phyloP scores from a whole-genome alignment of 2,888 invertebrate genomes.

The Drosophila paranaensis region DNA sequence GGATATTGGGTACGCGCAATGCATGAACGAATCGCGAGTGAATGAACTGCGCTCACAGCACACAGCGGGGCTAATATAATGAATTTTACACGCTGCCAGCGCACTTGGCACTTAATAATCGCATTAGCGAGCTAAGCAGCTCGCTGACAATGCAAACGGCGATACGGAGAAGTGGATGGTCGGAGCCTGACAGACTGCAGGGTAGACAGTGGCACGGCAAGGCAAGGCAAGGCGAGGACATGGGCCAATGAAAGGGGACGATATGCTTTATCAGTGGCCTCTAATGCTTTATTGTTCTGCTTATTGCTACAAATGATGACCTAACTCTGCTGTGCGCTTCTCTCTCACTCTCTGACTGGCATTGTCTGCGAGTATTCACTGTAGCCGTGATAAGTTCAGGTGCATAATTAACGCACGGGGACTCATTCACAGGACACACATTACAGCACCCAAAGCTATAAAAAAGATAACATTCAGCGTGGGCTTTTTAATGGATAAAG shows the following conservation, averaged over 20 bases:
- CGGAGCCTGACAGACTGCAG: slow-evolving; percentile 1
- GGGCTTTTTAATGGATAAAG: neutral
- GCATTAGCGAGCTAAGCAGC: slow-evolving; percentile 77
- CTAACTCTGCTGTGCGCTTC: neutral
- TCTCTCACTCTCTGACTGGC: neutral
- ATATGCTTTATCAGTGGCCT: slow-evolving; percentile 56
- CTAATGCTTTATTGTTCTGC: slow-evolving; percentile 74
- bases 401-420: slow-evolving; percentile 51
- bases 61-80: slow-evolving; percentile 63
- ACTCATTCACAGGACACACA: slow-evolving; percentile 21
- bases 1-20: slow-evolving; percentile 79
- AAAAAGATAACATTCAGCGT: slow-evolving; percentile 12
- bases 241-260: too few species aligned
- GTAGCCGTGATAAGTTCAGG: slow-evolving; percentile 51
- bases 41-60: slow-evolving; percentile 53
- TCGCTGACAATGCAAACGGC: slow-evolving; percentile 61
- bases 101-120: slow-evolving; percentile 78
- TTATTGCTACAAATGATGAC: slow-evolving; percentile 72
- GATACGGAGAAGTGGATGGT: neutral
- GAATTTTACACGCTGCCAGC: slow-evolving; percentile 73
- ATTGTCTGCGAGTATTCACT: slow-evolving; percentile 10
- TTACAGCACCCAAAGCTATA: slow-evolving; percentile 13
- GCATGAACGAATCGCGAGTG: slow-evolving; percentile 65
- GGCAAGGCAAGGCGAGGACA: too few species aligned
- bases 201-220: neutral